phyloP scores from a whole-genome alignment of 92 coral and sea anemone species.

The Actinostola sp. region DNA sequence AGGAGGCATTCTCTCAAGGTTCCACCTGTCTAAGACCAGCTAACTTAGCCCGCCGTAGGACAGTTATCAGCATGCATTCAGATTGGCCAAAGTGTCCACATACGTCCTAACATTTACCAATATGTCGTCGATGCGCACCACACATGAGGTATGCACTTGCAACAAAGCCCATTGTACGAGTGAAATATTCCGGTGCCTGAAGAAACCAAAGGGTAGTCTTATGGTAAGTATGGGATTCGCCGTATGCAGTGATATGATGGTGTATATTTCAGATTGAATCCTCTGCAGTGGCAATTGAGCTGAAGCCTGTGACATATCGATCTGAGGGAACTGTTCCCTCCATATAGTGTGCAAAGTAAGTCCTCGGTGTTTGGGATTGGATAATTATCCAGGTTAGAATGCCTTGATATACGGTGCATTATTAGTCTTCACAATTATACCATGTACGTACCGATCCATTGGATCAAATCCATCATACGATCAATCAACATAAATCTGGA shows the following conservation, averaged over 20 bases:
- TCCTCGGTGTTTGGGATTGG: slow-evolving; percentile 62
- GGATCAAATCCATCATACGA: slow-evolving; percentile 35
- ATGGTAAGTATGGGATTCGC: background rate
- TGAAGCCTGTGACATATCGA: slow-evolving; percentile 62
- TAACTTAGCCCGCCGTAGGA: no score
- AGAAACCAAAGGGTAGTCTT: slow-evolving; percentile 23
- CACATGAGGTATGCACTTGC: slow-evolving; percentile 41
- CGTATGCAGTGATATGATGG: slow-evolving; percentile 36
- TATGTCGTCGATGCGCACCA: slow-evolving; percentile 33
- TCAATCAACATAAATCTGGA: slow-evolving; percentile 59
- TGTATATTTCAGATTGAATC: slow-evolving; percentile 49
- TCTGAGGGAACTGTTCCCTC: slow-evolving; percentile 38
- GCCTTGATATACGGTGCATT: slow-evolving; percentile 47
- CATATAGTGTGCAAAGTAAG: slow-evolving; percentile 36
- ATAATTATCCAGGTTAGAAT: slow-evolving; percentile 36
- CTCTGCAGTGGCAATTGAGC: slow-evolving; percentile 42
- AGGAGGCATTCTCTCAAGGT: slow-evolving; percentile 9
- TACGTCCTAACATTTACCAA: slow-evolving; percentile 21
- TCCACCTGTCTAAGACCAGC: slow-evolving; percentile 2
- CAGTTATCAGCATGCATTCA: slow-evolving; percentile 19
- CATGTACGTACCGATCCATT: slow-evolving; percentile 26
- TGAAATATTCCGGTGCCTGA: slow-evolving; percentile 59
- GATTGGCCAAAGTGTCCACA: background rate
- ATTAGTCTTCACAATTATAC: slow-evolving; percentile 15
- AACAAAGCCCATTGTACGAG: slow-evolving; percentile 49